Evolutionary conservation across 2,888 invertebrate species (phyloP).

Genomic region (Phytoseiulus persimilis): DNA sequence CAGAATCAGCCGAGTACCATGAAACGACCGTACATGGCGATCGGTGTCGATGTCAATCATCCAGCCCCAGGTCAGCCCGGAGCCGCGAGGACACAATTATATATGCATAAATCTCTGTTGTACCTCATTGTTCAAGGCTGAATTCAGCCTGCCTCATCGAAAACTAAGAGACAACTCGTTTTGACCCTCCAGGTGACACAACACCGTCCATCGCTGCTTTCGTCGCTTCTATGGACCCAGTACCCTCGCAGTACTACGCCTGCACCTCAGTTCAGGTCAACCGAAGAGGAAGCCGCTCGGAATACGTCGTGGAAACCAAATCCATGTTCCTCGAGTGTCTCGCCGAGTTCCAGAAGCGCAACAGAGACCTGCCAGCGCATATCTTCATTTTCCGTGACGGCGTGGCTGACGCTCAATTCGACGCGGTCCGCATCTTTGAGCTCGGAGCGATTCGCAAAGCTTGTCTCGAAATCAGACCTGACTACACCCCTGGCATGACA

Average conservation of each 20-base stretch:
- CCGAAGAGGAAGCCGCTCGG: neutral
- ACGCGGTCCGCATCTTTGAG: conserved; percentile 47
- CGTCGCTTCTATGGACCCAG: conserved; percentile 63
- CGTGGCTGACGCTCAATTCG: conserved; percentile 48
- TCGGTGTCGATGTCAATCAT: conserved; percentile 88
- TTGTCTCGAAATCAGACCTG: conserved; percentile 46
- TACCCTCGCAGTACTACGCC: conserved; percentile 60
- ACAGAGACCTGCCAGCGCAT: conserved; percentile 46
- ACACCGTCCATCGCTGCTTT: conserved; percentile 60
- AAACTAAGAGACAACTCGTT: too few relatives aligned
- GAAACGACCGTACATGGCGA: conserved; percentile 55
- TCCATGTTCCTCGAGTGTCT: conserved; percentile 57
- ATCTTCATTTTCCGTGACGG: conserved; percentile 49
- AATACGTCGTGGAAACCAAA: conserved; percentile 61
- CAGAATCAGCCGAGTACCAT: conserved; percentile 47
- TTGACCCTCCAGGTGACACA: too few relatives aligned
- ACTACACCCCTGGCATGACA: conserved; percentile 48
- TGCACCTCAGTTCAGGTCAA: conserved; percentile 37
- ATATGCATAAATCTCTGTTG: too few relatives aligned
- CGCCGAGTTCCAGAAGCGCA: conserved; percentile 42
- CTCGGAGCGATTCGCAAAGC: conserved; percentile 47
- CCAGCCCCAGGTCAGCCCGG: too few relatives aligned
- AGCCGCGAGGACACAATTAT: too few relatives aligned
- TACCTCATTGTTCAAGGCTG: too few relatives aligned
- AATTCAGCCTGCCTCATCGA: too few relatives aligned